phyloP scores from a whole-genome alignment of 2,113 vertebrate species.

The Potamarius usumacintae region DNA sequence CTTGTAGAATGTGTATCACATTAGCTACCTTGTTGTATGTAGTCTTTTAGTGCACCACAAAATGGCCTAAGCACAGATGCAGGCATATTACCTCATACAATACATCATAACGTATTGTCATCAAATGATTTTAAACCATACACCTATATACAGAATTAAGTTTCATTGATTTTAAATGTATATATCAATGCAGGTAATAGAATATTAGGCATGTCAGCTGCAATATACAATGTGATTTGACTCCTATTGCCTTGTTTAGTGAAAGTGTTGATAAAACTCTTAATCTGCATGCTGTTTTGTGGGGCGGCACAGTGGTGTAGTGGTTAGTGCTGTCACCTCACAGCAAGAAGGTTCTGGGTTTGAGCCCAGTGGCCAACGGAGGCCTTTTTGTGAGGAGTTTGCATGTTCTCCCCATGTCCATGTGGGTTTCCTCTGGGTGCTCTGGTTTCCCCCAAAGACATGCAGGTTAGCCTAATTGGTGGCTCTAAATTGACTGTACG shows the following conservation, averaged over 20 bases:
- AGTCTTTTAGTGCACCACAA: background rate
- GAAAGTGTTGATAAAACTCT: background rate
- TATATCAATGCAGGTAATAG: background rate
- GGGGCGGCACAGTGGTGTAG: too few species aligned
- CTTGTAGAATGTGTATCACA: slow-evolving; percentile 17
- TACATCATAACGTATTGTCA: background rate
- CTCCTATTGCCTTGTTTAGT: background rate
- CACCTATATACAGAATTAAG: background rate
- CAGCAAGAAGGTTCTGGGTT: too few species aligned
- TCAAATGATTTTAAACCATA: background rate
- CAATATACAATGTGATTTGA: background rate
- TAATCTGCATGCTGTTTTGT: background rate
- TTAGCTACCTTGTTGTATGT: background rate
- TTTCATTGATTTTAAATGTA: background rate
- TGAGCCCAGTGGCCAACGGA: too few species aligned
- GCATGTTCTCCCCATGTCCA: too few species aligned
- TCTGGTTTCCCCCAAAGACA: too few species aligned
- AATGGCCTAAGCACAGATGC: background rate
- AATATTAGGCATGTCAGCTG: background rate
- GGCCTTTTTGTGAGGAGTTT: too few species aligned
- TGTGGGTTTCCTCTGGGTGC: too few species aligned
- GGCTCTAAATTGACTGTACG: too few species aligned
- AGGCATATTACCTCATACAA: background rate
- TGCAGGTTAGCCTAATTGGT: too few species aligned
- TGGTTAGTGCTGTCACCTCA: too few species aligned